Percentiles rank a stretch among this genome's conserved stretches.
These are phyloP conservation scores for Staurois parvus DNA, from an alignment of 2,797 vertebrate species.

Conservation along the genomic window DNA sequence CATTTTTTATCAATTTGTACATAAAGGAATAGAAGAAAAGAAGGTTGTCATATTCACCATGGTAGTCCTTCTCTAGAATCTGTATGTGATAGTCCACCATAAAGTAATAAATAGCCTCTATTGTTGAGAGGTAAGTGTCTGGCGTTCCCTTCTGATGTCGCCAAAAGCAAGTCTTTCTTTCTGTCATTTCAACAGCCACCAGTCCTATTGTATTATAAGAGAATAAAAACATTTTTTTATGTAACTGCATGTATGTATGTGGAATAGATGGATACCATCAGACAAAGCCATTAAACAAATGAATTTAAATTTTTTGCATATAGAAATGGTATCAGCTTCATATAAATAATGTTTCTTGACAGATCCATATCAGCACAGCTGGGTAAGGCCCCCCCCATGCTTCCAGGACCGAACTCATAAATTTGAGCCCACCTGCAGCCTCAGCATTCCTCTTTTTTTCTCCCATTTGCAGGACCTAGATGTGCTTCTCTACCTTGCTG, in stretches of 20 bases:
- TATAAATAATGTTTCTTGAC: no score
- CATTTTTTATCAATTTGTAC: slow-evolving; percentile 88
- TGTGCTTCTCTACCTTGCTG: no score
- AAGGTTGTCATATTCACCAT: slow-evolving; percentile 93
- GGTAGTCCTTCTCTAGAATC: slow-evolving; percentile 82
- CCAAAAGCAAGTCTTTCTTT: slow-evolving; percentile 96
- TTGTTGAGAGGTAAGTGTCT: slow-evolving; percentile 93
- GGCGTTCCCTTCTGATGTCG: slow-evolving; percentile 94
- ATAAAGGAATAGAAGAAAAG: slow-evolving; percentile 97
- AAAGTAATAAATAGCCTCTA: slow-evolving; percentile 98
- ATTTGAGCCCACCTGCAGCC: no score
- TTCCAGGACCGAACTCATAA: no score
- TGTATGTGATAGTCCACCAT: slow-evolving; percentile 89
- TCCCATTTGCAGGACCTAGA: no score
- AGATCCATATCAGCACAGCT: no score
- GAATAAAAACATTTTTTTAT: background rate
- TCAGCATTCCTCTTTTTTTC: no score
- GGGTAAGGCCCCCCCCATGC: no score
- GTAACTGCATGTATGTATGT: background rate
- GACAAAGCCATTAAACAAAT: no score
- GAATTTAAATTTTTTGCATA: no score
- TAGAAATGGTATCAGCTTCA: no score
- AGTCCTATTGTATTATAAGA: slow-evolving; percentile 77
- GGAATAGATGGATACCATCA: background rate
- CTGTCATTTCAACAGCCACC: slow-evolving; percentile 90